Conservation (phyloP, 2,888 invertebrate species). For the Cloeon dipterum region DNA sequence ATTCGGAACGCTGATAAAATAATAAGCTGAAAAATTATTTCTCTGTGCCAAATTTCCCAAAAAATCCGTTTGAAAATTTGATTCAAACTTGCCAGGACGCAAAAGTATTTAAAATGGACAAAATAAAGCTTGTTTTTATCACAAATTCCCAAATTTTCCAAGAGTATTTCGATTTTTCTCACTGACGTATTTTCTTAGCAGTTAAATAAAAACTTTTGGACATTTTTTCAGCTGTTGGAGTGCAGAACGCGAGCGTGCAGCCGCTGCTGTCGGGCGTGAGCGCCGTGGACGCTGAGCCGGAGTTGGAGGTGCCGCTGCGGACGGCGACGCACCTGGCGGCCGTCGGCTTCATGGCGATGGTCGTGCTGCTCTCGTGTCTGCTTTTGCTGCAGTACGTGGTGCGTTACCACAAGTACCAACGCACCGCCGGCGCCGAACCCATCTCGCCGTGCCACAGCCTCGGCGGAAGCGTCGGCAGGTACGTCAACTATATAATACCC, state of each 20-base stretch:
- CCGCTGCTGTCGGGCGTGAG: neutral
- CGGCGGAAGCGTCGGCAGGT: neutral
- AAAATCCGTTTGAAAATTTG: too few relatives aligned
- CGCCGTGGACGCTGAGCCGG: neutral
- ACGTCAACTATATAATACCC: too few relatives aligned
- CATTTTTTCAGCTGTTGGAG: neutral
- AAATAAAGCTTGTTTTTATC: too few relatives aligned
- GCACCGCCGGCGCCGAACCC: neutral
- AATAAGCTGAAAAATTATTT: too few relatives aligned
- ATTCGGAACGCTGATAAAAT: too few relatives aligned
- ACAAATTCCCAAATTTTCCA: too few relatives aligned
- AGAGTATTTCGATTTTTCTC: too few relatives aligned
- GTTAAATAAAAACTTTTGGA: too few relatives aligned
- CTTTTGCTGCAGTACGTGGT: neutral
- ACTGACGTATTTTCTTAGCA: too few relatives aligned
- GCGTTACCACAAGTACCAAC: neutral
- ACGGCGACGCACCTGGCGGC: neutral
- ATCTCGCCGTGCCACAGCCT: neutral
- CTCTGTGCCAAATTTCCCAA: too few relatives aligned
- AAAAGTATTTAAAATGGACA: too few relatives aligned
- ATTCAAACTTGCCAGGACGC: too few relatives aligned
- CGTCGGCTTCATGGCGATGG: neutral
- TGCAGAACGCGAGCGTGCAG: neutral
- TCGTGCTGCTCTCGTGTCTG: neutral
- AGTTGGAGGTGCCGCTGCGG: neutral